Evolutionary conservation across 2,888 invertebrate genomes (phyloP).

Genomic region (Mongoloraphidia duomilia): DNA sequence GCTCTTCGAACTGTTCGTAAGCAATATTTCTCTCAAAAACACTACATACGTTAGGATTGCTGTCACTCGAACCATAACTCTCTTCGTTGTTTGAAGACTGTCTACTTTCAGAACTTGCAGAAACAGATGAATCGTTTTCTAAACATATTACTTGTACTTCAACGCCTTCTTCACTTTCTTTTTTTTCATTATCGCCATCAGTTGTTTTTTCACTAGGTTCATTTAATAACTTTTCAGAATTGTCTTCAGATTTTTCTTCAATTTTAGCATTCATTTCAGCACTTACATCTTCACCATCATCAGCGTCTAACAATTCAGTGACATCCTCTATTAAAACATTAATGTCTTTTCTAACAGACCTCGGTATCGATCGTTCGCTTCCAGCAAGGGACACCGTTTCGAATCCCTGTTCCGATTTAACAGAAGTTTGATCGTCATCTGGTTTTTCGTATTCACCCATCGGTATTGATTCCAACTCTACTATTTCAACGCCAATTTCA

Average conservation of each 20-base stretch:
- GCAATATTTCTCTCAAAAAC: background rate
- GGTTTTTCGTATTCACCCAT: background rate
- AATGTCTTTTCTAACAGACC: no score
- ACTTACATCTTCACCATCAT: no score
- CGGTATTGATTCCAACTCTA: background rate
- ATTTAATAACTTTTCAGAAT: no score
- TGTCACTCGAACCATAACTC: no score
- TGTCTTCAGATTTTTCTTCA: no score
- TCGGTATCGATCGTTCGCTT: background rate
- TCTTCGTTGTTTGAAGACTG: no score
- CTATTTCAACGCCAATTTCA: background rate
- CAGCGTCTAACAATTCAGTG: background rate
- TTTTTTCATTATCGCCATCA: background rate
- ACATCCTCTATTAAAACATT: background rate
- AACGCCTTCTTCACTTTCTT: background rate
- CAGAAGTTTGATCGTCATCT: conserved; percentile 6
- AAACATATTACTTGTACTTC: no score
- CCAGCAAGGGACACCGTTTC: background rate
- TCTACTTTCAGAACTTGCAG: no score
- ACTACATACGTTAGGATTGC: no score
- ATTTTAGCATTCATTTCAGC: no score
- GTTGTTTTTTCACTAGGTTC: no score
- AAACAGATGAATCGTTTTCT: no score
- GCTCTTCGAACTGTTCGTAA: background rate
- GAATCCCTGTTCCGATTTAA: background rate